These are phyloP conservation scores for Lithobates sylvaticus DNA, from an alignment of 2,797 vertebrate species.

Conservation along the genomic window DNA sequence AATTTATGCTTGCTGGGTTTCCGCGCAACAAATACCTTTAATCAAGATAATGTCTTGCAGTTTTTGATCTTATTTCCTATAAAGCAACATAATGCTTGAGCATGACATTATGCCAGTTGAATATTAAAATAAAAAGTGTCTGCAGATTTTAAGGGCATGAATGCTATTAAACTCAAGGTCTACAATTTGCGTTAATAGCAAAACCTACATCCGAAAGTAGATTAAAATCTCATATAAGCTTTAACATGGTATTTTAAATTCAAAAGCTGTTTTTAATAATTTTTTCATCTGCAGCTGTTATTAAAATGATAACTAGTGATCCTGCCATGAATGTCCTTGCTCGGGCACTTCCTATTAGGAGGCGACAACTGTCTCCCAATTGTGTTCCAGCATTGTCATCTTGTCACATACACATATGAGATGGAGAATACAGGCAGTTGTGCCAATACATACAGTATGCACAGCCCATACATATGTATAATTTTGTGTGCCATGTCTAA, in stretches of 20 bases:
- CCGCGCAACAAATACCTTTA: constrained; percentile 57
- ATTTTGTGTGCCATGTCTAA: too few species aligned
- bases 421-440: too few species aligned
- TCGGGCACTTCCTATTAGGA: not conserved
- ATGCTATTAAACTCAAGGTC: not conserved
- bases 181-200: not conserved
- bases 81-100: constrained; percentile 55
- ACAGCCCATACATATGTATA: too few species aligned
- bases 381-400: not conserved
- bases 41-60: constrained; percentile 60
- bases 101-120: not conserved
- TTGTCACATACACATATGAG: not conserved
- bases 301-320: not conserved
- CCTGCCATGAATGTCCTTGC: too few species aligned
- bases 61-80: constrained; percentile 35
- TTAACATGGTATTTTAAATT: too few species aligned
- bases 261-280: too few species aligned
- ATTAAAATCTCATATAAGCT: not conserved
- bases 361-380: not conserved
- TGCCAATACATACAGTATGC: too few species aligned
- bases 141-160: not conserved
- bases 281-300: not conserved
- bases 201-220: not conserved
- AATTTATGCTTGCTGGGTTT: constrained; percentile 61
- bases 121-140: constrained; percentile 15